Evolutionary conservation across 2,797 vertebrate species (phyloP).

Genomic region (Peromyscus nudipes): DNA sequence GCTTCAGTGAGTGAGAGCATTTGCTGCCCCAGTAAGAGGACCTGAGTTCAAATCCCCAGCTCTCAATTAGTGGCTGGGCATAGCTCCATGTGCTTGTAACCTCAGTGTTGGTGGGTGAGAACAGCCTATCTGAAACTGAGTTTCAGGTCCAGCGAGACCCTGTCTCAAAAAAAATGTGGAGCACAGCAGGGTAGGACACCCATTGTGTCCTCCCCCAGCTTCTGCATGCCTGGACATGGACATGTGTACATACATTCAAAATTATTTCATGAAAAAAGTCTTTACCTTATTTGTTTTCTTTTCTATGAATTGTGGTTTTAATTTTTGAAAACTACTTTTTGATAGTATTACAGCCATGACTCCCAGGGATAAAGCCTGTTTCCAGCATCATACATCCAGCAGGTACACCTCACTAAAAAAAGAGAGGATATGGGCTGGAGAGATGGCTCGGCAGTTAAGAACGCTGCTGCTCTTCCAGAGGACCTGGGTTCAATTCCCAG

Average conservation of each 20-base stretch:
- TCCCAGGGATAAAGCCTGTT: neutral
- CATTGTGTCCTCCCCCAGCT: neutral
- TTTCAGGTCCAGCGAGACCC: neutral
- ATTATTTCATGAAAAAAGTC: neutral
- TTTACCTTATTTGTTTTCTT: slow-evolving; percentile 21
- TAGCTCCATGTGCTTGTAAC: neutral
- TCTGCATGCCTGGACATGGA: neutral
- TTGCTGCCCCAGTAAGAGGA: neutral
- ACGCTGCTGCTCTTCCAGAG: neutral
- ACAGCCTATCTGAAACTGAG: too few species aligned
- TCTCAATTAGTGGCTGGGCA: neutral
- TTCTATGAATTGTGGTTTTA: slow-evolving; percentile 4
- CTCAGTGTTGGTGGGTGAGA: neutral
- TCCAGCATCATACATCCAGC: neutral
- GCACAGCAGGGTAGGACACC: too few species aligned
- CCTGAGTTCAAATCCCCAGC: neutral
- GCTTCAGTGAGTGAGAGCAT: neutral
- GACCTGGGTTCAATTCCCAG: neutral
- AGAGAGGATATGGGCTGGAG: neutral
- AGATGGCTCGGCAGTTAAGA: neutral
- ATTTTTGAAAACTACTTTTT: slow-evolving; percentile 55
- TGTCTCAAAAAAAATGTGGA: neutral
- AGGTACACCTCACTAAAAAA: slow-evolving; percentile 10
- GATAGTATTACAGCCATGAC: neutral
- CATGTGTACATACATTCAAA: neutral